Base-by-base conservation (phyloP, 1,140 invertebrate genomes). In the Heterodera carotae region DNA sequence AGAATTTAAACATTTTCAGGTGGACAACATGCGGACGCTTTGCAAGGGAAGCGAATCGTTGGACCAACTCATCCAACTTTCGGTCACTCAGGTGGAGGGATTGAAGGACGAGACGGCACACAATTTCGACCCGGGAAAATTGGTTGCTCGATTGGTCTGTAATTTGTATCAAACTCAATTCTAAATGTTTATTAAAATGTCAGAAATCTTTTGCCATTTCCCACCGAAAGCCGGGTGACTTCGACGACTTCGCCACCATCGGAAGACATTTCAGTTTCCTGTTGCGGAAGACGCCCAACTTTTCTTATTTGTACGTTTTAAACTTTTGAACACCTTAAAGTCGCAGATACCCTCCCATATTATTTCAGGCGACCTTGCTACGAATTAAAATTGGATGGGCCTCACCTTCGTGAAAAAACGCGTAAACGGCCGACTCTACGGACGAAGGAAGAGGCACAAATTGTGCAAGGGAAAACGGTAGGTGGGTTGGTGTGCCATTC, bases 1-100 rank as follows among this genome's bases (percentile, higher is more conserved):
- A 5, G 15, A 5, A 15, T 53, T 12, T 12, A 2, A 18, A 15
- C 10, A 3, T 22, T 15, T 66, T 66, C 29, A 66, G 62, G 62
- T 66, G 62, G 62, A 66, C 29, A 66, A 34, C 22, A 31, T 66
- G 25, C 62, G 62, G 29, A 66, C 62, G 33, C 12, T 66, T 6
- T 34, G 62, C 62, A 34, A 10, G 27, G 75, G 73, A 27, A 27
- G 75, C 12, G 25, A 56, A 8, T 10, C 75, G 66, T 72, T 76
- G 34, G 43, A 76, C 10, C 64, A 78, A 48, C 67, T 78, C 25
- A 31, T 69, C 8, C 74, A 77, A 69, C 39, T 78, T n/a, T 62
- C 67, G 25, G 48, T 59, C 59, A 69, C 48, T 31, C 60, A 78
- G 48, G 53, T 69, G 31, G 64, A 66, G 29, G 48, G 36, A 27